Evolutionary conservation across 1,140 invertebrate genomes (phyloP), one percentile per base, ranked within the genome.

Genomic region (Brachionus paranguensis): DNA sequence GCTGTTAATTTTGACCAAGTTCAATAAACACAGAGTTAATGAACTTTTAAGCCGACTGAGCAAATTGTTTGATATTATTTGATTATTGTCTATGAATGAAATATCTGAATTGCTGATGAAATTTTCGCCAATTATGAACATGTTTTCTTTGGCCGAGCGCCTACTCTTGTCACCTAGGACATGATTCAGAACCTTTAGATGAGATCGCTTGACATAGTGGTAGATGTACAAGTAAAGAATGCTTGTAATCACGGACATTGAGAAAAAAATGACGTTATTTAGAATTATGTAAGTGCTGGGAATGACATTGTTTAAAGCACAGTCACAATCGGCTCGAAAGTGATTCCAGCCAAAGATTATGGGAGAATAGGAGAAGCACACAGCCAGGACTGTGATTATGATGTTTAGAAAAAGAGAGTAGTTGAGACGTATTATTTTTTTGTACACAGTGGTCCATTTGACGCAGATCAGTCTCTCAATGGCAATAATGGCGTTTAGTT

Each of bases 161-260:
- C 20, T 41, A 12, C 10, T 74, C 17, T 76, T 37, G 20, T 76
- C 27, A 4, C 41, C 20, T 2, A 47, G 11, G 5, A 50, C 33
- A 50, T 76, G 72, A 14, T 50, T 76, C 11, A 76, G 14, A 53
- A 76, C 72, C 12, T 37, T 29, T 14, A 47, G 27, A 27, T 76
- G 72, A 47, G 72, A 50, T 12, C 45, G 20, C 47, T 76, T 76
- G 8, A 76, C 72, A 76, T 29, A 76, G 43, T 76, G 24, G 47
- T 76, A 76, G 10, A 76, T 76, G 47, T 76, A 76, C 12, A 76
- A 50, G 47, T 76, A 76, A 27, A 50, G 20, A 33, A 76, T 24
- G 27, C 41, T 50, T 1, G 72, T 76, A 2, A 47, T 14, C 11
- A 50, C 27, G 7, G 72, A 76, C 10, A 76, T 20, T 3, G 72